Conservation (phyloP, 2,797 vertebrate species). For the Pteropus rufus region DNA sequence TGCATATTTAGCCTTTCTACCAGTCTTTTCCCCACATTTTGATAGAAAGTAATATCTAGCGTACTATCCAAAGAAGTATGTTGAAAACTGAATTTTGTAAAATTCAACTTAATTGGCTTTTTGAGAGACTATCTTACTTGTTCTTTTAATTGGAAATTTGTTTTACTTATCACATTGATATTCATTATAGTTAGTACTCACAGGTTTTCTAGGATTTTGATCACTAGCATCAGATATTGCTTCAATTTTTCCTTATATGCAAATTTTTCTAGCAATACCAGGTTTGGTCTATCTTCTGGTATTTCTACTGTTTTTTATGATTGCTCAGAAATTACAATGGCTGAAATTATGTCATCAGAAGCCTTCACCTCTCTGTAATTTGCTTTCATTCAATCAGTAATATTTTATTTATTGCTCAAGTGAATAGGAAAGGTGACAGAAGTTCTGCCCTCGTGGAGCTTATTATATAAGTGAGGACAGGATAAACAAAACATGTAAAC, state of each 20-base stretch:
- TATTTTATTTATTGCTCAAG: background rate
- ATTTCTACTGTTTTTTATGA: background rate
- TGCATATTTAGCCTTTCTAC: background rate
- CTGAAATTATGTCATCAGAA: constrained; percentile 4
- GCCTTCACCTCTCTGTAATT: background rate
- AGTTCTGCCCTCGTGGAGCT: background rate
- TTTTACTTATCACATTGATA: background rate
- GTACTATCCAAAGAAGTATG: background rate
- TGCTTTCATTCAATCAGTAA: background rate
- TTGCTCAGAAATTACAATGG: background rate
- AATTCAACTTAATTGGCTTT: background rate
- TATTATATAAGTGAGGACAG: background rate
- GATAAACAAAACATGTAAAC: background rate
- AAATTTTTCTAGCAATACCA: background rate
- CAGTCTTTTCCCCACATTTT: background rate
- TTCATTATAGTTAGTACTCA: background rate
- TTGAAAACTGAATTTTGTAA: constrained; percentile 40
- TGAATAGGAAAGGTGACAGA: background rate
- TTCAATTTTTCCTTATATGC: background rate
- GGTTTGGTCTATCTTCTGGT: background rate
- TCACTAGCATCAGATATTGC: background rate
- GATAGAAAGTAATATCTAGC: background rate
- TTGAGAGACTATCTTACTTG: background rate
- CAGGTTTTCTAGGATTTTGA: constrained; percentile 35
- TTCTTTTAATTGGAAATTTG: background rate